Percentiles rank a stretch among this genome's conserved stretches.
phyloP scores from a whole-genome alignment of 2,888 invertebrate genomes.

The Aethes cnicana region DNA sequence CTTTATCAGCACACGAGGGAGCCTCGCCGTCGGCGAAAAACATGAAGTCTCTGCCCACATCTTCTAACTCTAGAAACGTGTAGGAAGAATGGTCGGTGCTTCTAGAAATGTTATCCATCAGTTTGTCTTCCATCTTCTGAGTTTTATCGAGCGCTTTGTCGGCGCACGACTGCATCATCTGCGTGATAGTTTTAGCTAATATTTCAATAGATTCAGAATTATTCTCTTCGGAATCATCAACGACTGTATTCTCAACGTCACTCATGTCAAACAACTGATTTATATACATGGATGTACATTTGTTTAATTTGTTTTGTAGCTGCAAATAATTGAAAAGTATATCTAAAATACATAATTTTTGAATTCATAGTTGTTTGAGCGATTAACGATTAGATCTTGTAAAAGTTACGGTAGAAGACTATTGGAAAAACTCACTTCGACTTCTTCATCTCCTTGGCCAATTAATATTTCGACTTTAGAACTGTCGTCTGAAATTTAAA shows the following conservation, averaged over 20 bases:
- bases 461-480: conserved; percentile 48
- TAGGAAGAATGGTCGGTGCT: conserved; percentile 51
- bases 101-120: conserved; percentile 36
- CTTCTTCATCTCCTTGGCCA: conserved; percentile 72
- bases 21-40: conserved; percentile 47
- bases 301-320: conserved; percentile 49
- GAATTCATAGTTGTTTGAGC: no score
- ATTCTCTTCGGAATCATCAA: conserved; percentile 44
- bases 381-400: no score
- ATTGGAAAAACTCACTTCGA: conserved; percentile 46
- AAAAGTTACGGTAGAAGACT: conserved; percentile 13
- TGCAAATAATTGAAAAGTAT: conserved; percentile 41
- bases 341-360: no score
- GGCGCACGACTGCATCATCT: conserved; percentile 56
- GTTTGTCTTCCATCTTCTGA: conserved; percentile 33
- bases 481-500: conserved; percentile 47
- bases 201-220: conserved; percentile 42
- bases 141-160: conserved; percentile 46
- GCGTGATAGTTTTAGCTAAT: conserved; percentile 47
- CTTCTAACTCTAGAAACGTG: conserved; percentile 51
- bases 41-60: conserved; percentile 45
- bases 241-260: conserved; percentile 55
- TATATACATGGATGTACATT: conserved; percentile 66
- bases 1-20: conserved; percentile 34
- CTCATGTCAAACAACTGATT: conserved; percentile 71